Conservation (phyloP, 2,113 vertebrate species). For the Cavia porcellus region DNA sequence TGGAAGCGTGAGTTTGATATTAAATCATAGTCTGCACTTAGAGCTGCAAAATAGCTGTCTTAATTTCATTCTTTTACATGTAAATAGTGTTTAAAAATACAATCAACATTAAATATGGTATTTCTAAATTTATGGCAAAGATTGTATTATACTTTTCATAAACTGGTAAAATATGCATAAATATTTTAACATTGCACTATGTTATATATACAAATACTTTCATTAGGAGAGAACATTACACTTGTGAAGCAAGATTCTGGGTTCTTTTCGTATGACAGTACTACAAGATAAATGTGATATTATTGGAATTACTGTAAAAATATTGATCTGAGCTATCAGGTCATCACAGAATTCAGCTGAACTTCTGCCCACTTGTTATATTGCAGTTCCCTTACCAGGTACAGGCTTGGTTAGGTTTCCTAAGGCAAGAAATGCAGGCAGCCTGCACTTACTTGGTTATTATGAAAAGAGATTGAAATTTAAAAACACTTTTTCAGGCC, state of each 20-base stretch:
- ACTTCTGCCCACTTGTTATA: background rate
- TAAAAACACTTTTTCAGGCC: background rate
- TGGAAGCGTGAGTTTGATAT: background rate
- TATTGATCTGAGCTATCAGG: background rate
- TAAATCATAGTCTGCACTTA: background rate
- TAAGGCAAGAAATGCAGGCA: background rate
- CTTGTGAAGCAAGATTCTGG: background rate
- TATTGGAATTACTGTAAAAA: background rate
- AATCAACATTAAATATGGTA: background rate
- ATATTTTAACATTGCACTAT: background rate
- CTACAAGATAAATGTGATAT: background rate
- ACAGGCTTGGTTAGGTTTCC: background rate
- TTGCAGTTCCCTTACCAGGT: background rate
- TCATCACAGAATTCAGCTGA: background rate
- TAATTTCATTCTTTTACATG: constrained; percentile 34
- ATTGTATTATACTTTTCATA: background rate
- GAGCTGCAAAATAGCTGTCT: background rate
- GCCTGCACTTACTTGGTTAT: background rate
- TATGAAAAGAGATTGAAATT: background rate
- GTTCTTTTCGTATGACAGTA: background rate
- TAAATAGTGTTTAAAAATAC: constrained; percentile 27
- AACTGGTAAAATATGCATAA: background rate
- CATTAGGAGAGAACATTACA: background rate
- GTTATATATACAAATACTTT: background rate
- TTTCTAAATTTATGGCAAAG: constrained; percentile 1